These are phyloP conservation scores for Zingel zingel DNA, from an alignment of 2,113 vertebrate genomes.

Conservation along the genomic window DNA sequence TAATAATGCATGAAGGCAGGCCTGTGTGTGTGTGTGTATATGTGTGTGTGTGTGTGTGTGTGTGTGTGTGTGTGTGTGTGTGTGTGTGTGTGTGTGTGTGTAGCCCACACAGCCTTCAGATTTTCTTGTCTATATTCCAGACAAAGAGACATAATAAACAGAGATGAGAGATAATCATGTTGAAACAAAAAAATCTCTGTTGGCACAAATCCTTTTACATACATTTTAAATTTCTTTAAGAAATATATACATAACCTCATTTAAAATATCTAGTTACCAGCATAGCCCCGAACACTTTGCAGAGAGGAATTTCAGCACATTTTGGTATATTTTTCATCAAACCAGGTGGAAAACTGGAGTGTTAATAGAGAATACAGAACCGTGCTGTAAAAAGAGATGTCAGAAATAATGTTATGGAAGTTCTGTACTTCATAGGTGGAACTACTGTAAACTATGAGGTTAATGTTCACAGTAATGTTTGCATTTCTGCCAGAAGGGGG, in stretches of 20 bases:
- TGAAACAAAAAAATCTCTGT: not conserved
- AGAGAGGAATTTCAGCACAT: not conserved
- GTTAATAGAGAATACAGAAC: not conserved
- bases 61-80: constrained; percentile 31
- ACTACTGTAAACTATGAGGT: not conserved
- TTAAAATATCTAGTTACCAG: not conserved
- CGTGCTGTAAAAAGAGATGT: not conserved
- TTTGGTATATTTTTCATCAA: not conserved
- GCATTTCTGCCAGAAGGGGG: not conserved
- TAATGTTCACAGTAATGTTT: not conserved
- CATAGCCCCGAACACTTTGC: not conserved
- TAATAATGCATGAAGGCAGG: constrained; percentile 74
- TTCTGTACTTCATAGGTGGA: not conserved
- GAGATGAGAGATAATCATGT: not conserved
- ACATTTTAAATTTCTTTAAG: not conserved
- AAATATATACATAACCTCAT: no score
- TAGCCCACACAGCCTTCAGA: constrained; percentile 28
- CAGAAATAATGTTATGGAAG: not conserved
- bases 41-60: constrained; percentile 3
- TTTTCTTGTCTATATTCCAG: constrained; percentile 25
- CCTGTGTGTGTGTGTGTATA: constrained; percentile 20
- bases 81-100: constrained; percentile 17
- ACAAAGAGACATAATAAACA: constrained; percentile 38
- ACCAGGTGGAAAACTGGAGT: not conserved
- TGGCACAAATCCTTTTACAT: not conserved